Evolutionary conservation across 2,113 vertebrate genomes (phyloP).

Genomic region (Microtus pennsylvanicus): DNA sequence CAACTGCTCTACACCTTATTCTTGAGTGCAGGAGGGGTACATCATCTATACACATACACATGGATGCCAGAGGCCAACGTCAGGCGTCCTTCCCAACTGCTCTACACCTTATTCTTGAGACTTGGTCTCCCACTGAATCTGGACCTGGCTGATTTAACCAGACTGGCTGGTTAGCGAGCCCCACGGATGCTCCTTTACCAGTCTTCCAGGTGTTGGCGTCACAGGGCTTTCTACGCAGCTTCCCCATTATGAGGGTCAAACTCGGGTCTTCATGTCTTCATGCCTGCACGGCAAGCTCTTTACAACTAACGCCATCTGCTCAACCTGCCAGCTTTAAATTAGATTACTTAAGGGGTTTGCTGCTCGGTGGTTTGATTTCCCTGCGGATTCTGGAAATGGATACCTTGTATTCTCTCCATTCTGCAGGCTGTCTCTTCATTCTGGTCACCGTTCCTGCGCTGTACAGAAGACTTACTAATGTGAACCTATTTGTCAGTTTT

Average conservation of each 20-base stretch:
- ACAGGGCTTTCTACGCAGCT: too few relatives aligned
- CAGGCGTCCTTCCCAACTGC: background rate
- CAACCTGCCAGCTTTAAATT: background rate
- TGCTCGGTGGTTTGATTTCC: background rate
- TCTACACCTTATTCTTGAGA: background rate
- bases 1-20: too few relatives aligned
- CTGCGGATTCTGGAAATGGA: background rate
- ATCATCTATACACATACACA: too few relatives aligned
- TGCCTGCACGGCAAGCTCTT: too few relatives aligned
- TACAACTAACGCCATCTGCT: background rate
- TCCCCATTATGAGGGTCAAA: background rate
- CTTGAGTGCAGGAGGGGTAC: background rate
- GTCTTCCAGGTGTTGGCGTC: background rate
- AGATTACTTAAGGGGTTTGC: background rate
- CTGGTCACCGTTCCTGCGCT: background rate
- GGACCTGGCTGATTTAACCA: background rate
- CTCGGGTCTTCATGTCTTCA: background rate
- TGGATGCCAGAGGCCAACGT: background rate
- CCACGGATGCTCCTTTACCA: background rate
- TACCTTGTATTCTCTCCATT: background rate
- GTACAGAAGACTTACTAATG: background rate
- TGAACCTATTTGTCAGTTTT: background rate
- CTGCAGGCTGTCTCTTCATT: background rate
- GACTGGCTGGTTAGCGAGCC: background rate
- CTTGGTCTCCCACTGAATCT: background rate